These are phyloP conservation scores for chimpanzee (Pan troglodytes) DNA, from an alignment of 2,113 vertebrate genomes.

Conservation along the genomic window NHGRI_mPanTro3-v2.1_pri NC_086015.1:9208001-9208500, in stretches of 20 bases:
- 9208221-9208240: background rate
- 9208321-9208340: background rate
- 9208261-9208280: background rate
- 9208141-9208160: background rate
- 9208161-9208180: background rate
- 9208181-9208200: background rate
- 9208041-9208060: background rate
- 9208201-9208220: background rate
- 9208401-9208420: constrained; percentile 97
- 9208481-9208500: background rate
- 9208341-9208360: constrained; percentile 28
- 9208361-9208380: constrained; percentile 99
- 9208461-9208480: constrained; percentile 79
- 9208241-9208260: background rate
- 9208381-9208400: constrained; percentile 98
- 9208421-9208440: constrained; percentile 99
- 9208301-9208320: background rate
- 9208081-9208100: background rate
- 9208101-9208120: background rate
- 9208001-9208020: background rate
- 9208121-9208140: background rate
- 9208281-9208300: background rate
- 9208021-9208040: background rate
- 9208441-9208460: constrained; percentile 99
- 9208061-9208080: background rate